Conservation (phyloP, 2,888 invertebrate species). For the Heteropelma amictum region DNA sequence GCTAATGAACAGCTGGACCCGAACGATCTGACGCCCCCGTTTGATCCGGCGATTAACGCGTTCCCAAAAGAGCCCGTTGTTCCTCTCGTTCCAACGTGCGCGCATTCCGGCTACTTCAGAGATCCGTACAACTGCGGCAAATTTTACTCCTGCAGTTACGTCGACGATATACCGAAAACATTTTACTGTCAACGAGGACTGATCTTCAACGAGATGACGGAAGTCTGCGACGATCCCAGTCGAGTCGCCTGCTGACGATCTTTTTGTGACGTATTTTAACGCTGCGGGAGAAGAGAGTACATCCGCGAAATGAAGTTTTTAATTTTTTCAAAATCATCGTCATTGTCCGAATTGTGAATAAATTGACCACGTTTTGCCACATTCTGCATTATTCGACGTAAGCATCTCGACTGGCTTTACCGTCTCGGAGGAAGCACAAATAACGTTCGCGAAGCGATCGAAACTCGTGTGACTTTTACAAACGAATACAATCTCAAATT, state of each 20-base stretch:
- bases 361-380: no score
- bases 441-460: no score
- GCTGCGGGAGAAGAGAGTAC: no score
- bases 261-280: no score
- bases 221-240: constrained; percentile 53
- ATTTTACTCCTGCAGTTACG: constrained; percentile 60
- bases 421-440: no score
- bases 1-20: constrained; percentile 46
- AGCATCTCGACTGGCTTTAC: no score
- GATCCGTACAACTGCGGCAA: constrained; percentile 67
- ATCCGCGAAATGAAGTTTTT: no score
- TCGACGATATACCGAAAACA: constrained; percentile 44
- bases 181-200: constrained; percentile 60
- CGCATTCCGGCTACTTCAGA: constrained; percentile 58
- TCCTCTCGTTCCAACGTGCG: constrained; percentile 61
- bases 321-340: no score
- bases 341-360: no score
- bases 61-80: constrained; percentile 58
- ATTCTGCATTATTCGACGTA: no score
- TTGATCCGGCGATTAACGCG: constrained; percentile 61
- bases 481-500: no score
- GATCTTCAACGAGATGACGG: constrained; percentile 57
- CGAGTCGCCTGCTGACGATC: constrained; percentile 59
- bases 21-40: constrained; percentile 50
- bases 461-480: no score